A percentile compares a stretch with the other conserved stretches of the same genome.
phyloP scores from a whole-genome alignment of 37 sponge, comb jelly and placozoan genomes.

The Ianthella basta region DNA sequence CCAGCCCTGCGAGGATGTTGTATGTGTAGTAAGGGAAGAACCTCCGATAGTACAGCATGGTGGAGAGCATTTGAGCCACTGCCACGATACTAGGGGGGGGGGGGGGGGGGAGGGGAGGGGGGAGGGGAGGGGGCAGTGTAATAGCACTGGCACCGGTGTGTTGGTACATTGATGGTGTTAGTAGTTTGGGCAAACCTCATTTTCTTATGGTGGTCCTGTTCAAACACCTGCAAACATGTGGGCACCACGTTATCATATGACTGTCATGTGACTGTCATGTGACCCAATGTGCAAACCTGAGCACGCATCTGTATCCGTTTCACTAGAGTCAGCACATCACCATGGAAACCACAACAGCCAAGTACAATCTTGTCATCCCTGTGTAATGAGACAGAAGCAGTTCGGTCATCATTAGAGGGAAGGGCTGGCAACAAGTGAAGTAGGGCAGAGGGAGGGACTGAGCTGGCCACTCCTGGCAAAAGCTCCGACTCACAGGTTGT shows the following conservation, averaged over 20 bases:
- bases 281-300: neutral
- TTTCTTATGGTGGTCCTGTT: slow-evolving; percentile 74
- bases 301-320: slow-evolving; percentile 50
- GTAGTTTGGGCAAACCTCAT: slow-evolving; percentile 53
- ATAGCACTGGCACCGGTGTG: too few relatives aligned
- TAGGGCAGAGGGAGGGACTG: neutral
- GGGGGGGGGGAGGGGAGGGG: too few relatives aligned
- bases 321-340: slow-evolving; percentile 92
- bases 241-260: too few relatives aligned
- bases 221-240: slow-evolving; percentile 54
- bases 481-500: slow-evolving; percentile 62
- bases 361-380: slow-evolving; percentile 62
- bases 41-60: slow-evolving; percentile 86
- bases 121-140: too few relatives aligned
- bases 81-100: slow-evolving; percentile 49
- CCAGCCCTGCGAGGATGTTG: slow-evolving; percentile 96
- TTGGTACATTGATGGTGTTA: too few relatives aligned
- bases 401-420: neutral
- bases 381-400: neutral
- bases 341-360: slow-evolving; percentile 97
- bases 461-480: too few relatives aligned
- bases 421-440: neutral
- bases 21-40: slow-evolving; percentile 98
- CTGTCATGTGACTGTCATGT: too few relatives aligned
- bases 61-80: slow-evolving; percentile 89